A percentile compares a stretch with the other conserved stretches of the same genome.
Evolutionary conservation across 2,888 invertebrate genomes (phyloP).

Genomic region (Linnaemya tessellans): DNA sequence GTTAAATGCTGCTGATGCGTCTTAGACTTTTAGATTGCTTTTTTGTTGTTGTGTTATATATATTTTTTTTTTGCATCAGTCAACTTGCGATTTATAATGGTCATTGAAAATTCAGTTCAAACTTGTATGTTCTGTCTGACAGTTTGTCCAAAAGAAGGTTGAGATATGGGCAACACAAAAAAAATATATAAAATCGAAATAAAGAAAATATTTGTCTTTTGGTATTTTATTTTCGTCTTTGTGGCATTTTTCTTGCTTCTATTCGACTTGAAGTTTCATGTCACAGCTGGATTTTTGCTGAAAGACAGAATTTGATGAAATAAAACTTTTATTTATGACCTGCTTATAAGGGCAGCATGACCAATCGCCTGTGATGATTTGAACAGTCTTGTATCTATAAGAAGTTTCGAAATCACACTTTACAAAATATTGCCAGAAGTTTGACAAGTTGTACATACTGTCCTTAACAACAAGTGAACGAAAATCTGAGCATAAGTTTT

Average conservation of each 20-base stretch:
- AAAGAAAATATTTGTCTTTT: constrained; percentile 61
- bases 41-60: constrained; percentile 4
- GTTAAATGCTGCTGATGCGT: constrained; percentile 18
- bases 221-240: constrained; percentile 54
- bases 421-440: too few species aligned
- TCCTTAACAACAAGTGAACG: too few species aligned
- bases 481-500: too few species aligned
- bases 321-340: constrained; percentile 44
- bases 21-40: not conserved
- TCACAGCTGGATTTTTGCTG: constrained; percentile 63
- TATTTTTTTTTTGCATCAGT: not conserved
- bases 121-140: constrained; percentile 70
- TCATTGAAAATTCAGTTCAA: constrained; percentile 70
- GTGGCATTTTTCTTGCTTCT: constrained; percentile 27
- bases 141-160: constrained; percentile 70
- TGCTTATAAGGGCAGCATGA: constrained; percentile 41
- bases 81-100: constrained; percentile 56
- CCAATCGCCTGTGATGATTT: constrained; percentile 22
- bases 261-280: constrained; percentile 43
- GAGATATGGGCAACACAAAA: constrained; percentile 32
- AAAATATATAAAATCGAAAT: not conserved
- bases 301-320: constrained; percentile 12
- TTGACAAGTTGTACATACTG: too few species aligned
- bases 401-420: not conserved
- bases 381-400: not conserved